Evolutionary conservation across 2,888 invertebrate species (phyloP).

Genomic region (Spodoptera exigua): DNA sequence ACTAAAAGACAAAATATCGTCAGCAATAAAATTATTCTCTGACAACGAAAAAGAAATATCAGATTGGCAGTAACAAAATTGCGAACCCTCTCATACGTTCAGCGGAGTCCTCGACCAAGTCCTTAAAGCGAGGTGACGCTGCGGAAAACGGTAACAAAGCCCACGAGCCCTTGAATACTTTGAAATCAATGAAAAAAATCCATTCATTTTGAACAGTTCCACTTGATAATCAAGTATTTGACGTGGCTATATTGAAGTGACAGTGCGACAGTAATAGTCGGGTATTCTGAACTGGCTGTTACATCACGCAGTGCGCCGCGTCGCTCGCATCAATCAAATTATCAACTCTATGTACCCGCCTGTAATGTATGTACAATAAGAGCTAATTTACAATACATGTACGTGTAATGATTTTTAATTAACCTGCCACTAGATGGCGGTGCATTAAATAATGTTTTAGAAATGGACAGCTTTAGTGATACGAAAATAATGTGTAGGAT

Average conservation of each 20-base stretch:
- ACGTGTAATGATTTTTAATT: constrained; percentile 8
- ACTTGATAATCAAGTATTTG: constrained; percentile 16
- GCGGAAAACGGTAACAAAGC: no score
- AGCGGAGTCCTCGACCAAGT: no score
- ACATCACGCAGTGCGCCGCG: constrained; percentile 11
- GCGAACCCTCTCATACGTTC: no score
- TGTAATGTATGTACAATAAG: neutral
- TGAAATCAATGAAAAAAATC: constrained; percentile 1
- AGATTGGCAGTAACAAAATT: no score
- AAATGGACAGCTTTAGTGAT: no score
- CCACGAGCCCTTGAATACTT: no score
- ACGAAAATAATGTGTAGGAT: no score
- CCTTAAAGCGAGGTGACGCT: no score
- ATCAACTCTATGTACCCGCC: neutral
- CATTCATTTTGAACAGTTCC: constrained; percentile 4
- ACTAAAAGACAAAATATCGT: no score
- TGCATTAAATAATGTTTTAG: no score
- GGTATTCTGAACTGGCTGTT: constrained; percentile 20
- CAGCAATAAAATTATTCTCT: no score
- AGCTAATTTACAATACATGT: neutral
- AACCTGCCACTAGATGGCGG: neutral
- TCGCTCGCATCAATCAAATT: constrained; percentile 35
- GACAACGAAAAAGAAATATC: no score
- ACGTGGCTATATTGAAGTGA: neutral
- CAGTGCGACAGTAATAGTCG: constrained; percentile 8